A percentile compares a stretch with the other conserved stretches of the same genome.
Conservation (phyloP, 2,113 vertebrate genomes). For the human region GRCh38 chr6:55464001-55464500, state of each 20-base stretch:
- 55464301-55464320: not conserved
- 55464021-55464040: not conserved
- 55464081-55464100: not conserved
- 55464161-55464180: not conserved
- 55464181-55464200: not conserved
- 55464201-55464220: not conserved
- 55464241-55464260: not conserved
- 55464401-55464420: not conserved
- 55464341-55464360: not conserved
- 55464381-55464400: conserved; percentile 9
- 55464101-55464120: not conserved
- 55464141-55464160: conserved; percentile 6
- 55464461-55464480: not conserved
- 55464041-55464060: not conserved
- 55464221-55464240: not conserved
- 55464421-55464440: not conserved
- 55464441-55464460: not conserved
- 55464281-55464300: not conserved
- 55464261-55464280: not conserved
- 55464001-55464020: not conserved
- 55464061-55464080: not conserved
- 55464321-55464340: not conserved
- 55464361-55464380: not conserved
- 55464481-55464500: not conserved
- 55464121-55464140: not conserved